Evolutionary conservation across 2,888 invertebrate species (phyloP).

Genomic region (Epirrhoe tristata): DNA sequence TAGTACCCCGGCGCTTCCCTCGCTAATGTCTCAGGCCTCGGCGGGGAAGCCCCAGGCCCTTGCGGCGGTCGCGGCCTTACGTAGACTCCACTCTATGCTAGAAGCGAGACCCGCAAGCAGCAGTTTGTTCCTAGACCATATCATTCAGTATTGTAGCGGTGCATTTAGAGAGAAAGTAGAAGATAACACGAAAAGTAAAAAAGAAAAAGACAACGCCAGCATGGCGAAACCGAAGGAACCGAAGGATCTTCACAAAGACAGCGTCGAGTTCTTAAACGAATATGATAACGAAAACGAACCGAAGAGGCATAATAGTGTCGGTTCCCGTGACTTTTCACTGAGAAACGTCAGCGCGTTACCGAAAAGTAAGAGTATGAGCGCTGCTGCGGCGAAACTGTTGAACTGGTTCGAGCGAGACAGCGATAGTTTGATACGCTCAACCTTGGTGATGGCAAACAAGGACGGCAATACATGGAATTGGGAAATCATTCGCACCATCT

Average conservation of each 20-base stretch:
- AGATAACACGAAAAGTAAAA: conserved; percentile 67
- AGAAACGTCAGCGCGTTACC: conserved; percentile 78
- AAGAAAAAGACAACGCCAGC: conserved; percentile 75
- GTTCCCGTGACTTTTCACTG: conserved; percentile 74
- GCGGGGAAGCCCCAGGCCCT: conserved; percentile 92
- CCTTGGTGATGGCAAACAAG: conserved; percentile 91
- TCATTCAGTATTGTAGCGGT: conserved; percentile 87
- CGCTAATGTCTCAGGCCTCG: conserved; percentile 92
- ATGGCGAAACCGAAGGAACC: conserved; percentile 66
- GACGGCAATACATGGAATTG: conserved; percentile 96
- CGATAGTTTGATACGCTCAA: conserved; percentile 91
- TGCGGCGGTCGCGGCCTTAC: conserved; percentile 92
- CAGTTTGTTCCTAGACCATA: conserved; percentile 93
- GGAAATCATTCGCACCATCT: conserved; percentile 93
- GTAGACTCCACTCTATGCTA: conserved; percentile 91
- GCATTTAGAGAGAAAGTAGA: conserved; percentile 66
- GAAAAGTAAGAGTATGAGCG: conserved; percentile 80
- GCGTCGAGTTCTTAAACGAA: conserved; percentile 74
- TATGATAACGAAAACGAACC: conserved; percentile 75
- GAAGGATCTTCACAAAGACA: conserved; percentile 64
- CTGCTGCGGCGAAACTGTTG: conserved; percentile 78
- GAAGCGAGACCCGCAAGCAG: conserved; percentile 92
- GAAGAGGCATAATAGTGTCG: conserved; percentile 72
- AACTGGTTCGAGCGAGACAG: conserved; percentile 86
- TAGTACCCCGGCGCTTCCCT: conserved; percentile 91